Evolutionary conservation across 2,113 vertebrate genomes (phyloP), one percentile per base, ranked within the genome.

Genomic region (Globicephala melas): DNA sequence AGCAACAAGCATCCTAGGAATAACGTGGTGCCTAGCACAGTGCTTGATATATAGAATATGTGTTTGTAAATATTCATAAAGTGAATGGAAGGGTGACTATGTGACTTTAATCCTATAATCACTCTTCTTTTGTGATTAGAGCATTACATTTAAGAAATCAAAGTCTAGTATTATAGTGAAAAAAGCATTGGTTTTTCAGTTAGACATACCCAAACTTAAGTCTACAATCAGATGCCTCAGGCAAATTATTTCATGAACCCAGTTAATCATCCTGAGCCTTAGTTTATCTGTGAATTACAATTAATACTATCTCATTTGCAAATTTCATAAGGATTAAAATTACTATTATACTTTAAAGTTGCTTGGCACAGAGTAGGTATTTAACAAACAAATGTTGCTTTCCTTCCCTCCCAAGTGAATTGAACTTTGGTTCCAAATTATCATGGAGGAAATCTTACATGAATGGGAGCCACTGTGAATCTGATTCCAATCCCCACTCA

Each of bases 381-480:
- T 91, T 41, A 90, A 8, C 1, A 95, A 95, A 58, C 76, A 3
- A 70, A 36, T 12, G 20, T n/a, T 65, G 55, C 6, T 80, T 76
- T 93, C 4, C 7, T 95, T 95, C 41, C 44, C 5, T 93, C 6
- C 31, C 18, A 70, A 92, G 18, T 18, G 79, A 68, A 71, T 76
- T 92, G 33, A 80, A 92, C 17, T 86, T 95, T 79, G 15, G 17
- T 82, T 89, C 23, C 38, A 88, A 95, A 84, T 93, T 92, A 87
- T 47, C 6, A 36, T 60, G 13, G 28, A 67, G 62, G 17, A 95
- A 92, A 67, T 80, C 8, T 93, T 81, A 82, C 10, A 83, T 26
- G 74, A 68, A 47, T 67, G 6, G 11, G 26, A 92, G 12, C 33
- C 21, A 84, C 3, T 38, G 17, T n/a, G n/a, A 92, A 94, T 80